A percentile compares a stretch with the other conserved stretches of the same genome.
Conservation (phyloP, 2,797 vertebrate species). For the Podargus strigoides region DNA sequence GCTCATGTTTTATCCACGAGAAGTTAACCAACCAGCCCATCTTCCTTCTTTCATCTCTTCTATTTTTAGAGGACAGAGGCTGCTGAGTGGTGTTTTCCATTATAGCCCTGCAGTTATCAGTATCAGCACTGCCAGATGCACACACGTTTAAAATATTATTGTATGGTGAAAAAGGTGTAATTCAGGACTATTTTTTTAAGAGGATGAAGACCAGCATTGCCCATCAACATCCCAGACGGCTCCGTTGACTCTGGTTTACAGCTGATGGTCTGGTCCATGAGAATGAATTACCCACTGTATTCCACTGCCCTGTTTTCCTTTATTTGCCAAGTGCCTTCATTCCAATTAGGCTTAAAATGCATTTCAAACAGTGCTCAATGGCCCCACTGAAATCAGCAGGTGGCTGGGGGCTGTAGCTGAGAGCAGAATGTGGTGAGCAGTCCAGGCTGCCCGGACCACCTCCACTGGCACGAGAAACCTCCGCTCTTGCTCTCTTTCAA, state of each 20-base stretch:
- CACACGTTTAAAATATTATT: background rate
- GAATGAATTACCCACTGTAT: background rate
- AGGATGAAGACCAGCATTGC: background rate
- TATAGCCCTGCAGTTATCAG: background rate
- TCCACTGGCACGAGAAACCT: background rate
- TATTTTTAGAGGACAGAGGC: background rate
- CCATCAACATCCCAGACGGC: background rate
- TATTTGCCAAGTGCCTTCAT: background rate
- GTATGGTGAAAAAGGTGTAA: background rate
- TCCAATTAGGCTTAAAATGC: background rate
- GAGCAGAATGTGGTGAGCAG: constrained; percentile 27
- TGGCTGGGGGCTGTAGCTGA: background rate
- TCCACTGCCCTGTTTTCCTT: background rate
- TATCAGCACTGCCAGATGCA: background rate
- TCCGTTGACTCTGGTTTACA: background rate
- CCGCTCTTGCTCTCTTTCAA: background rate
- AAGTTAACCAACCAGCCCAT: constrained; percentile 11
- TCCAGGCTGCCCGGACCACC: background rate
- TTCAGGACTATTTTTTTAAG: background rate
- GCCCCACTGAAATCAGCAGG: constrained; percentile 6
- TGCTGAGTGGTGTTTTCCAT: background rate
- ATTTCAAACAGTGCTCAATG: background rate
- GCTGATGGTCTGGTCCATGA: background rate
- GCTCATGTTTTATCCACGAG: background rate
- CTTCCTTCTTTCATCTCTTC: background rate